Conservation (phyloP, 2,888 invertebrate species). For the Polyommatus iphigenia region DNA sequence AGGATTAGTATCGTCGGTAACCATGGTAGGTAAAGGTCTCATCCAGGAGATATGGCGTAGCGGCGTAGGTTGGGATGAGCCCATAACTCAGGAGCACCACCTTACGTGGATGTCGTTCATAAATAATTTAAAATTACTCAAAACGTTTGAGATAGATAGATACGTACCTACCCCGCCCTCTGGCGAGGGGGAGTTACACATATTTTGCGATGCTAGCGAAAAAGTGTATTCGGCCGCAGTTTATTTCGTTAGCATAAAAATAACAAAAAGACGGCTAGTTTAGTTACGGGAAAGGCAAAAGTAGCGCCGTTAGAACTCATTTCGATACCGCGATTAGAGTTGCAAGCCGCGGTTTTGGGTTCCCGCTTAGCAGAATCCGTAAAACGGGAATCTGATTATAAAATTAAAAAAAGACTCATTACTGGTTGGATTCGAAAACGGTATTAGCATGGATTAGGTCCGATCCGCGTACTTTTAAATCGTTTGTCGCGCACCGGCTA, state of each 20-base stretch:
- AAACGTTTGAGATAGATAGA: not conserved
- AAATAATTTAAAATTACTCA: not conserved
- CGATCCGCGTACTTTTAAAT: conserved; percentile 33
- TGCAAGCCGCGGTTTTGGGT: conserved; percentile 34
- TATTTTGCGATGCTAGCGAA: conserved; percentile 18
- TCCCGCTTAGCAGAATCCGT: conserved; percentile 34
- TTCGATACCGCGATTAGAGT: conserved; percentile 28
- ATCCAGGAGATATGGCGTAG: not conserved
- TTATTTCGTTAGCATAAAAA: not conserved
- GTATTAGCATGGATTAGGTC: conserved; percentile 36
- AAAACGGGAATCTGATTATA: conserved; percentile 10
- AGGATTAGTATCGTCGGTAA: not conserved
- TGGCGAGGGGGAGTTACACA: conserved; percentile 7
- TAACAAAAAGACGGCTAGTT: not conserved
- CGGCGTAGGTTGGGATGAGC: not conserved
- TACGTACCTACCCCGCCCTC: conserved; percentile 13
- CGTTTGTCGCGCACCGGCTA: conserved; percentile 35
- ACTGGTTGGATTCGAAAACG: conserved; percentile 37
- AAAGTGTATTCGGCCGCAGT: conserved; percentile 10
- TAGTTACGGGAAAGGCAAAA: conserved; percentile 8
- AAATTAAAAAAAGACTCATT: not conserved
- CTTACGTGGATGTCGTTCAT: not conserved
- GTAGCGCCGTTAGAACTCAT: conserved; percentile 19
- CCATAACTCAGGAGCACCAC: not conserved
- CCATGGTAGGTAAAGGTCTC: not conserved